Evolutionary conservation across 2,797 vertebrate genomes (phyloP).

Genomic region (Acanthopagrus latus): DNA sequence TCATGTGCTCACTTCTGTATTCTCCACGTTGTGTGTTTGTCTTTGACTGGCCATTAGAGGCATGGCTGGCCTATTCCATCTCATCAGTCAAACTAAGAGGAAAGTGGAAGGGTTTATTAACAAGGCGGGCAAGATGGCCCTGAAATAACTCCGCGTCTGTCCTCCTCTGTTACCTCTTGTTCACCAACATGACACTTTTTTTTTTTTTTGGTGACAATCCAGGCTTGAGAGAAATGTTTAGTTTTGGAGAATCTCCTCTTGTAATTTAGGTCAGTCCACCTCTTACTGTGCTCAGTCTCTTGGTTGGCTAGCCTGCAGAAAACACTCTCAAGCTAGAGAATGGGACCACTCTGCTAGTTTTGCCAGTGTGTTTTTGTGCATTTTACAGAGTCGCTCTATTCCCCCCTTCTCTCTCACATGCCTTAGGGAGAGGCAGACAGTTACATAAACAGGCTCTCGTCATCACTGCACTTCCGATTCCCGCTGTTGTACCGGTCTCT

Average conservation of each 20-base stretch:
- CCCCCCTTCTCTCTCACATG: constrained; percentile 50
- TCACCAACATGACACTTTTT: constrained; percentile 10
- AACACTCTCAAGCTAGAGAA: constrained; percentile 72
- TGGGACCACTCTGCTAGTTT: constrained; percentile 69
- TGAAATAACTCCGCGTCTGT: constrained; percentile 25
- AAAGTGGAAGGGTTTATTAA: constrained; percentile 36
- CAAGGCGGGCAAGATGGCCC: background rate
- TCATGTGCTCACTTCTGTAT: background rate
- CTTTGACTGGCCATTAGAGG: constrained; percentile 22
- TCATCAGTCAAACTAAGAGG: constrained; percentile 37
- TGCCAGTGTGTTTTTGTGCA: constrained; percentile 66
- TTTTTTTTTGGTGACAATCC: background rate
- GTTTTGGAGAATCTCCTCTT: constrained; percentile 24
- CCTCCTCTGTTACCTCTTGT: constrained; percentile 24
- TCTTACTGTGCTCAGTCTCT: constrained; percentile 44
- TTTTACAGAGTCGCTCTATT: constrained; percentile 54
- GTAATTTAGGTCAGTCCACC: constrained; percentile 70
- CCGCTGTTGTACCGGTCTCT: constrained; percentile 59
- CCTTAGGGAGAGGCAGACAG: constrained; percentile 75
- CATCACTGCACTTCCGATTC: constrained; percentile 67
- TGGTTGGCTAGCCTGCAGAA: constrained; percentile 60
- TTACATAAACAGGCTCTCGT: constrained; percentile 85
- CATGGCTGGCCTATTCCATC: constrained; percentile 15
- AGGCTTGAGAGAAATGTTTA: constrained; percentile 8
- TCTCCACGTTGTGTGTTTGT: background rate